Conservation (phyloP, 2,888 invertebrate genomes). For the Drosophila yooni region DNA sequence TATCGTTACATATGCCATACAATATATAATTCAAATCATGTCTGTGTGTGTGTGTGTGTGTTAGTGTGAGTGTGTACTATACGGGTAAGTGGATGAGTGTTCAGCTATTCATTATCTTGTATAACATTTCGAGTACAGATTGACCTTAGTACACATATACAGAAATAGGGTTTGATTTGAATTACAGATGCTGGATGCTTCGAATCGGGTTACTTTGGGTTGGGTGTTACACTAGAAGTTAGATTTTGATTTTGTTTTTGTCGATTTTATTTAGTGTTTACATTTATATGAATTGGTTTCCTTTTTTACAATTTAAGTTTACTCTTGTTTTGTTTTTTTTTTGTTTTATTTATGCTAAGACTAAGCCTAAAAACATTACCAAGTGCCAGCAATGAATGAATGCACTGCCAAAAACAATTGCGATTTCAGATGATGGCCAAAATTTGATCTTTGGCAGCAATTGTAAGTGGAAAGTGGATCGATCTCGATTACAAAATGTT, state of each 20-base stretch:
- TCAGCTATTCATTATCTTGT: conserved; percentile 29
- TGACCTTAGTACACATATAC: conserved; percentile 15
- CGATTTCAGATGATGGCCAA: conserved; percentile 26
- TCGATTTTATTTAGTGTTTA: conserved; percentile 43
- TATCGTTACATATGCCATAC: conserved; percentile 51
- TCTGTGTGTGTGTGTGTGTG: conserved; percentile 17
- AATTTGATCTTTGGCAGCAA: conserved; percentile 27
- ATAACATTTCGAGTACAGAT: conserved; percentile 35
- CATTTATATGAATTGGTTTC: conserved; percentile 30
- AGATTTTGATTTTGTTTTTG: conserved; percentile 12
- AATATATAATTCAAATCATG: conserved; percentile 36
- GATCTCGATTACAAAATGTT: conserved; percentile 19
- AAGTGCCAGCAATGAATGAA: conserved; percentile 43
- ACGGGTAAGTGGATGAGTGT: conserved; percentile 9
- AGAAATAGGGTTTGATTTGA: conserved; percentile 18
- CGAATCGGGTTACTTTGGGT: neutral
- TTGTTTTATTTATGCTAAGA: conserved; percentile 58
- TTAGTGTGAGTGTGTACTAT: conserved; percentile 7
- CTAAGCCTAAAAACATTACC: conserved; percentile 66
- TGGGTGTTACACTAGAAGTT: conserved; percentile 19
- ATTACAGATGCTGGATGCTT: conserved; percentile 4
- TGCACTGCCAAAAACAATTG: conserved; percentile 38
- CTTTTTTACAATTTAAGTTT: conserved; percentile 48
- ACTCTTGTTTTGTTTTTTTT: conserved; percentile 24
- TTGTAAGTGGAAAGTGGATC: conserved; percentile 8